phyloP scores from a whole-genome alignment of 2,888 invertebrate genomes.

The Dichetophora obliterata region DNA sequence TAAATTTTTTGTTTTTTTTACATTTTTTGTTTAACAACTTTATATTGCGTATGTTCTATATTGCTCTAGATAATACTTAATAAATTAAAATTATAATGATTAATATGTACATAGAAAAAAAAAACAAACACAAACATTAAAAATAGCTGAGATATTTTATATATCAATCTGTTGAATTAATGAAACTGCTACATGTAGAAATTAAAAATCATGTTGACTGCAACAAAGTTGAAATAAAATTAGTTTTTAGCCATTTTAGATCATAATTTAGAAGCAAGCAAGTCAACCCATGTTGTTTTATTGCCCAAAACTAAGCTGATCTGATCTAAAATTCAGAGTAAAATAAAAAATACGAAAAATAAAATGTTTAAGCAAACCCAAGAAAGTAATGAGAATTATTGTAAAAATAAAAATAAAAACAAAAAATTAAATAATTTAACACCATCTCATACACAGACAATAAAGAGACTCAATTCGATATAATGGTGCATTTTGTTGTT shows the following conservation, averaged over 20 bases:
- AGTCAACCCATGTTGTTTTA: not conserved
- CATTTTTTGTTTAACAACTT: too few species aligned
- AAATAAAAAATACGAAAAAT: too few species aligned
- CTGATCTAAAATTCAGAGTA: not conserved
- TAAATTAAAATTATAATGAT: too few species aligned
- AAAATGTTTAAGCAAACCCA: not conserved
- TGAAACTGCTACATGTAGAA: constrained; percentile 18
- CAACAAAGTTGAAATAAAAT: constrained; percentile 7
- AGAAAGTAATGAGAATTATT: constrained; percentile 36
- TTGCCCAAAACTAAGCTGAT: not conserved
- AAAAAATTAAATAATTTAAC: constrained; percentile 38
- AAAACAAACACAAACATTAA: too few species aligned
- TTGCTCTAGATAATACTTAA: too few species aligned
- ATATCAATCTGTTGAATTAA: not conserved
- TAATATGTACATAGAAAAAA: too few species aligned
- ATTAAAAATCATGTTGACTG: constrained; percentile 2
- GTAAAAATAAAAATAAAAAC: constrained; percentile 40
- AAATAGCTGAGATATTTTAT: constrained; percentile 21
- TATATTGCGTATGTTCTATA: too few species aligned
- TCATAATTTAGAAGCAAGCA: not conserved
- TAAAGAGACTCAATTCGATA: constrained; percentile 53
- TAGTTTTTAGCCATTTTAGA: not conserved
- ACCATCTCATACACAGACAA: constrained; percentile 52
- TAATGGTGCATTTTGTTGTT: too few species aligned
- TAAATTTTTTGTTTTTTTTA: too few species aligned